phyloP scores from a whole-genome alignment of 2,797 vertebrate genomes.

The Pseudomugil tenellus region DNA sequence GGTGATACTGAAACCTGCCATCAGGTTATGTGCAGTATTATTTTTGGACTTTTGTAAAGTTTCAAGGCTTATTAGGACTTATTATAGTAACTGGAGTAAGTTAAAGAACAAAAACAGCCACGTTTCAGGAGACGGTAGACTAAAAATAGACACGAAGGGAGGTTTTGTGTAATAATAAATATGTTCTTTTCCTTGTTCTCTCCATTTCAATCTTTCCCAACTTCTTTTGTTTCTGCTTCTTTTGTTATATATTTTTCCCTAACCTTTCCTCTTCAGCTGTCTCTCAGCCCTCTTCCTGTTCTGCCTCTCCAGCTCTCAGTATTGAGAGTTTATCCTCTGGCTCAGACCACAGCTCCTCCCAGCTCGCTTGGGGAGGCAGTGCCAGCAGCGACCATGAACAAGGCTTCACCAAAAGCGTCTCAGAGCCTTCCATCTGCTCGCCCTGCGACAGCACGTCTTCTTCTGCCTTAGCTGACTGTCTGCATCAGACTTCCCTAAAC shows the following conservation, averaged over 20 bases:
- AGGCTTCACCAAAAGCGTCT: constrained; percentile 90
- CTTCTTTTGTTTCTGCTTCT: constrained; percentile 30
- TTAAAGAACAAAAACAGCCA: background rate
- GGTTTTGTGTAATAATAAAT: constrained; percentile 27
- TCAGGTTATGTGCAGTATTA: background rate
- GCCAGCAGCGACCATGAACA: constrained; percentile 75
- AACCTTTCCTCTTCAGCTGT: constrained; percentile 76
- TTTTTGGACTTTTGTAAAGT: background rate
- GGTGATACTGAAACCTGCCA: no score
- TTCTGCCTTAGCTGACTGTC: constrained; percentile 56
- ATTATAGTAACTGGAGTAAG: background rate
- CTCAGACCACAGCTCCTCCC: constrained; percentile 85
- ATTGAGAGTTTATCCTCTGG: constrained; percentile 89
- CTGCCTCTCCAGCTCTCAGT: constrained; percentile 92
- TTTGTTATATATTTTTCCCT: constrained; percentile 24
- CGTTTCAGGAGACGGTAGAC: background rate
- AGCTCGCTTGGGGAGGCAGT: constrained; percentile 48
- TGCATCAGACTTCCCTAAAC: constrained; percentile 48
- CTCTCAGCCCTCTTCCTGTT: constrained; percentile 89
- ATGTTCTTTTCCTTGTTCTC: constrained; percentile 16
- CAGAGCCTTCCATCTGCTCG: constrained; percentile 90
- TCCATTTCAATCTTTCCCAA: constrained; percentile 10
- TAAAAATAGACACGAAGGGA: background rate
- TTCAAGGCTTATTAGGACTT: background rate
- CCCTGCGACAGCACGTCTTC: constrained; percentile 66